Evolutionary conservation across 2,888 invertebrate genomes (phyloP), one percentile per base, ranked within the genome.

Genomic region (Hermaeophaga mercurialis): DNA sequence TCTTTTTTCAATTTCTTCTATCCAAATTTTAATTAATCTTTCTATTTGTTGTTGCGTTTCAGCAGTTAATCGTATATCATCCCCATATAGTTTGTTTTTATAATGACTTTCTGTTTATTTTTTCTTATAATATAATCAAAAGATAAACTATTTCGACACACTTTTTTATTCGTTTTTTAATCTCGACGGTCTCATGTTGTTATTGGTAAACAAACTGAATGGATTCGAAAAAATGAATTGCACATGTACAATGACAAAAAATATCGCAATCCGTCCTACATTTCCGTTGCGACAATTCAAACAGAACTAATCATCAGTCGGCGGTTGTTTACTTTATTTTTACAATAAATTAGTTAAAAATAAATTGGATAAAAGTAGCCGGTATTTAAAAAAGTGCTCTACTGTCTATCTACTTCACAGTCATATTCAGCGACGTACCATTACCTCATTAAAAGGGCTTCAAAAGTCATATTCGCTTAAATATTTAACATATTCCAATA

Each of bases 251-350:
- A 34, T 39, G n/a, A 38, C 7, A 39, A 47, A 14, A 43, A 47
- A 47, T 47, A 46, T 53, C 47, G 53, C 36, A 46, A 52, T 56
- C 34, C 56, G 33, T 39, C 36, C 56, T 39, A 47, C 47, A 34
- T 53, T 41, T 57, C 57, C 57, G 57, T 45, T 43, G 47, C 47
- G 50, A 44, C 43, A 53, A 53, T 18, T 46, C 46, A 57, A 39
- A 50, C 47, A 52, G 17, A 38, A 50, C 33, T 28, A 56, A 56
- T 50, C 56, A 47, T 46, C 47, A 22, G 53, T 43, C 19, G 49
- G 28, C 41, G 47, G 41, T 41, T 57, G 53, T 45, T 57, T 55
- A 43, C 26, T 43, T 28, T 47, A 14, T 33, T 47, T 47, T 41
- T 19, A 39, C 33, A 53, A 43, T 49, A 39, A 49, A 49, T 49